Evolutionary conservation across 2,797 vertebrate species (phyloP).

Genomic region (Pseudochirops corinnae): DNA sequence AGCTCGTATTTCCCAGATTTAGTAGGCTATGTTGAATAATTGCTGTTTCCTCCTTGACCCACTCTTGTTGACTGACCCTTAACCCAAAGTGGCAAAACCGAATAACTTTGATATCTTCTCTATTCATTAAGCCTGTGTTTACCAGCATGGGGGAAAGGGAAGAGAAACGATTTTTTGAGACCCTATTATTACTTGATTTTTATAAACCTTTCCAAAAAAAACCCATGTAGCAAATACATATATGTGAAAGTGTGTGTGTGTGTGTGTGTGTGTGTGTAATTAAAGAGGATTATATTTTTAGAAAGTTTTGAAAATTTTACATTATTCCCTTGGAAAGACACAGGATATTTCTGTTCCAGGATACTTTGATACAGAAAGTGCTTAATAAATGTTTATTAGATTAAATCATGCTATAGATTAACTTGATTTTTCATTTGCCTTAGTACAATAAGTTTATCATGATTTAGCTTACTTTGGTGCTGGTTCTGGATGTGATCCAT

Average conservation of each 20-base stretch:
- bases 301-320: not conserved
- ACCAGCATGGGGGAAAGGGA: not conserved
- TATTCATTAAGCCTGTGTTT: not conserved
- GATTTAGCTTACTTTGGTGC: slow-evolving; percentile 42
- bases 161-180: not conserved
- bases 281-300: not conserved
- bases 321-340: not conserved
- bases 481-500: not conserved
- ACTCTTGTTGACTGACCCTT: not conserved
- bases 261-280: not conserved
- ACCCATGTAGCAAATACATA: not conserved
- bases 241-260: not conserved
- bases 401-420: not conserved
- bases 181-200: slow-evolving; percentile 24
- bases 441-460: slow-evolving; percentile 2
- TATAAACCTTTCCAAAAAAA: slow-evolving; percentile 10
- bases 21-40: no score
- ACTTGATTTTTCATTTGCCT: slow-evolving; percentile 16
- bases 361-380: not conserved
- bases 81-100: not conserved
- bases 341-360: not conserved
- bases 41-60: not conserved
- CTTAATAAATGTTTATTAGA: not conserved
- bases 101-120: not conserved
- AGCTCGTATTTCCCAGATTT: not conserved